Base-by-base conservation (phyloP, 2,888 invertebrate genomes). In the Unio pictorum region DNA sequence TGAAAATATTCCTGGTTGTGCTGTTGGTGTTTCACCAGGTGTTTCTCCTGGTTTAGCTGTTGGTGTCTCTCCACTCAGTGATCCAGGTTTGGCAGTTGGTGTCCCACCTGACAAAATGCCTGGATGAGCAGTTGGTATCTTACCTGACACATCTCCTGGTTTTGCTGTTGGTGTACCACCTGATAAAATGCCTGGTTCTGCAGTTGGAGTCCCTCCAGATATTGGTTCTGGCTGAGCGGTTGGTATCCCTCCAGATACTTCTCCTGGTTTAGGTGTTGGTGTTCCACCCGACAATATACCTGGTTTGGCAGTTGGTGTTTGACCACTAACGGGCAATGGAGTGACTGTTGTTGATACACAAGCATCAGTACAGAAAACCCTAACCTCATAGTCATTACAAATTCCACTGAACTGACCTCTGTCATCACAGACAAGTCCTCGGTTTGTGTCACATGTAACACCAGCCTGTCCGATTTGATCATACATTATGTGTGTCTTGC, bases 401-500 rank as follows among this genome's bases (percentile, higher is more conserved):
- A 57, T 64, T 61, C 60, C 66, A 11, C 71, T 68, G n/a, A 60
- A 66, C 65, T 84, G 83, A 57, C 83, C 79, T 11, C 73, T 75
- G 64, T 86, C 81, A 30, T 80, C 78, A 71, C 86, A 86, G 1
- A 76, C 76, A 26, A 86, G 69, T 58, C 86, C 86, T 55, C 80
- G 74, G 26, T 81, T 76, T 15, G 82, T 62, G 79, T 93, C 94
- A 87, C 96, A 96, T 78, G 94, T 93, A 0, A 94, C 94, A 58
- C 78, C 81, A 84, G 94, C 93, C 68, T 95, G 92, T 0, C 94
- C 94, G n/a, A 94, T 94, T 68, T 93, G 92, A 81, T 94, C 94
- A 0, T 93, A 92, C 0, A 92, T 89, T 72, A 92, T 91, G 84
- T 94, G 93, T 1, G 92, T 91, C 0, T 90, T 91, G 0, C 93